Base-by-base conservation (phyloP, 2,797 vertebrate genomes). In the Orestias chungarensis region DNA sequence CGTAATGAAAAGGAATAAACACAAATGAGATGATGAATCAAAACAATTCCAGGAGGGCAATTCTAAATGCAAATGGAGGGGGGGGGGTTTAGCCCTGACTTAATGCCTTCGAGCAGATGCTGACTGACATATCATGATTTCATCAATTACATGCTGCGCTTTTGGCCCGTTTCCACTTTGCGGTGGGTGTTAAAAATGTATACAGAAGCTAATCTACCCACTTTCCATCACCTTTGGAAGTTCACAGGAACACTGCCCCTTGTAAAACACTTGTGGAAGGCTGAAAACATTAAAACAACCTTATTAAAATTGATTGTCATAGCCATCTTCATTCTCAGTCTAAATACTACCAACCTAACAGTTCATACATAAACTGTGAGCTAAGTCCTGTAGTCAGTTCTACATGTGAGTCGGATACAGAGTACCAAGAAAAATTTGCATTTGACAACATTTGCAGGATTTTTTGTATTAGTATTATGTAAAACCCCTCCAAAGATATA, bases 301-400 rank as follows among this genome's bases (percentile, higher is more conserved):
- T 77, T 87, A 86, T 83, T 72, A 80, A 70, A 78, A 84, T 85
- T 72, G 84, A 86, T 85, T 82, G 15, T 68, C 25, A 38, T 68
- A 79, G 68, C 84, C 64, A 78, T 76, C 78, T 69, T 44, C 55
- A 31, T 61, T 73, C 69, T 72, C 69, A 12, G 54, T 27, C 15
- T 33, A 78, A 78, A 74, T 66, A 57, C 70, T 77, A 74, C 73
- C 71, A 74, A 59, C 25, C 42, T 38, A 1, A 47, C 47, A 27
- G 64, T 78, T 85, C 20, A 15, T 33, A 31, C 8, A 18, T 20
- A 18, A 31, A 62, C 68, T 70, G 64, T 14, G 33, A 40, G 65
- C 61, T 52, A 68, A 66, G 65, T 71, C 59, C 66, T 64, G 70
- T 64, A 70, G 25, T 42, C 68, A 18, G 52, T 64, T 64, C 71